These are phyloP conservation scores for Drosophila nr. fundita DNA, from an alignment of 2,888 invertebrate species.

Conservation along the genomic window DNA sequence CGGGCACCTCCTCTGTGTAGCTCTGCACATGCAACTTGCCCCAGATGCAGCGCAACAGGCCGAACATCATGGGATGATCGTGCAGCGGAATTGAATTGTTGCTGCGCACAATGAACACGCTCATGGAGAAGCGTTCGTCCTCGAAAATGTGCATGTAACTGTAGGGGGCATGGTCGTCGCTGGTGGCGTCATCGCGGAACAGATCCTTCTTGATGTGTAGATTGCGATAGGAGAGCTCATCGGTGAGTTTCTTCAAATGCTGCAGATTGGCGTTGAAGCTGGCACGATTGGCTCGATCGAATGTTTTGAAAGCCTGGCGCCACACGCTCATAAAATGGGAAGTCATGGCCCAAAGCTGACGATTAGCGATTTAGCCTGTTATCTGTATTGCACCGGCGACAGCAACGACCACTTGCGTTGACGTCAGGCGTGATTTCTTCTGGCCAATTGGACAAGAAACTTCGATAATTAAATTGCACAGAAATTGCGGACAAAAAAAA, in stretches of 20 bases:
- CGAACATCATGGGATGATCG: slow-evolving; percentile 97
- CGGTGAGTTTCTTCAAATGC: slow-evolving; percentile 88
- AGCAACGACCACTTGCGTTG: slow-evolving; percentile 18
- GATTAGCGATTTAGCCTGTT: slow-evolving; percentile 7
- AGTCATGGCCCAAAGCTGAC: slow-evolving; percentile 83
- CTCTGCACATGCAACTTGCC: slow-evolving; percentile 89
- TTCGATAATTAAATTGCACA: slow-evolving; percentile 5
- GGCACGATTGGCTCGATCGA: slow-evolving; percentile 86
- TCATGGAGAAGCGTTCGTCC: slow-evolving; percentile 90
- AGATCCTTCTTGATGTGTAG: slow-evolving; percentile 87
- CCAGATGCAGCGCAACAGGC: slow-evolving; percentile 91
- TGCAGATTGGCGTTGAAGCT: too few species aligned
- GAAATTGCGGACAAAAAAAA: slow-evolving; percentile 18
- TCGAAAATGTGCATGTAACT: slow-evolving; percentile 94
- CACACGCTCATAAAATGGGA: slow-evolving; percentile 88
- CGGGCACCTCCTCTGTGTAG: slow-evolving; percentile 82
- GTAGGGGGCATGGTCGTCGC: slow-evolving; percentile 89
- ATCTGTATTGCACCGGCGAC: slow-evolving; percentile 23
- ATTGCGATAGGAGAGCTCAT: slow-evolving; percentile 89
- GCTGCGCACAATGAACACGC: slow-evolving; percentile 91
- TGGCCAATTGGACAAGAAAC: slow-evolving; percentile 1
- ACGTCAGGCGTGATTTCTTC: slow-evolving; percentile 43
- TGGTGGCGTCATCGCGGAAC: slow-evolving; percentile 85
- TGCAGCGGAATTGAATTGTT: slow-evolving; percentile 94
- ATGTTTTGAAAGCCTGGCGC: slow-evolving; percentile 91